A percentile compares a stretch with the other conserved stretches of the same genome.
phyloP scores from a whole-genome alignment of 1,140 invertebrate species.

The Diorhabda sublineata region DNA sequence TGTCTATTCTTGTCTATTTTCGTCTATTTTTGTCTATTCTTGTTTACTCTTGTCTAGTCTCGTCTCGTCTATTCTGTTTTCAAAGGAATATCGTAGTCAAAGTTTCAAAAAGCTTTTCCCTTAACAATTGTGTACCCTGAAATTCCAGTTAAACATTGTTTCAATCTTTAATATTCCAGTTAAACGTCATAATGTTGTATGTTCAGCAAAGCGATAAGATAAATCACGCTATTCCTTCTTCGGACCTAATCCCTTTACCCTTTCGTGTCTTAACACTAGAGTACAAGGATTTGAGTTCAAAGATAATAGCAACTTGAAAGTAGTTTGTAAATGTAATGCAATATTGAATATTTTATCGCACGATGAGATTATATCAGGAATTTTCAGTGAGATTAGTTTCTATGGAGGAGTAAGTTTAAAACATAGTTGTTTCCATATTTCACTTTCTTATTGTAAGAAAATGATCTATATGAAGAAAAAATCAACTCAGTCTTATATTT shows the following conservation, averaged over 20 bases:
- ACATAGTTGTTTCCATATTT: not conserved
- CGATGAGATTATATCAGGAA: conserved; percentile 9
- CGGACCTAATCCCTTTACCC: conserved; percentile 1
- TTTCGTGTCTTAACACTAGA: conserved; percentile 7
- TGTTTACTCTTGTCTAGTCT: too few relatives aligned
- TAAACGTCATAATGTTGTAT: conserved; percentile 11
- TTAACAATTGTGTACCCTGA: not conserved
- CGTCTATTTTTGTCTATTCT: too few relatives aligned
- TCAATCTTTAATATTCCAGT: not conserved
- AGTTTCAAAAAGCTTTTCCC: too few relatives aligned
- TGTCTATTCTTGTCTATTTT: too few relatives aligned
- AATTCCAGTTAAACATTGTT: not conserved
- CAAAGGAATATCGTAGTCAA: too few relatives aligned
- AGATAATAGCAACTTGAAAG: conserved; percentile 15
- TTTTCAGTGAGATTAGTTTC: not conserved
- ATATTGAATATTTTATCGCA: conserved; percentile 15
- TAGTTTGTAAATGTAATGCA: conserved; percentile 14
- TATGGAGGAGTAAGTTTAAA: not conserved
- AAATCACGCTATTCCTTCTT: not conserved
- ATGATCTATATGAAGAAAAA: too few relatives aligned
- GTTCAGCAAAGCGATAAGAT: conserved; percentile 5
- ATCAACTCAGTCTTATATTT: conserved; percentile 1
- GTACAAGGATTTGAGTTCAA: conserved; percentile 17
- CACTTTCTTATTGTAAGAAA: too few relatives aligned
- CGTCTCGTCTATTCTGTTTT: too few relatives aligned